Evolutionary conservation across 2,797 vertebrate genomes (phyloP).

Genomic region (Hapalemur alaotrensis): DNA sequence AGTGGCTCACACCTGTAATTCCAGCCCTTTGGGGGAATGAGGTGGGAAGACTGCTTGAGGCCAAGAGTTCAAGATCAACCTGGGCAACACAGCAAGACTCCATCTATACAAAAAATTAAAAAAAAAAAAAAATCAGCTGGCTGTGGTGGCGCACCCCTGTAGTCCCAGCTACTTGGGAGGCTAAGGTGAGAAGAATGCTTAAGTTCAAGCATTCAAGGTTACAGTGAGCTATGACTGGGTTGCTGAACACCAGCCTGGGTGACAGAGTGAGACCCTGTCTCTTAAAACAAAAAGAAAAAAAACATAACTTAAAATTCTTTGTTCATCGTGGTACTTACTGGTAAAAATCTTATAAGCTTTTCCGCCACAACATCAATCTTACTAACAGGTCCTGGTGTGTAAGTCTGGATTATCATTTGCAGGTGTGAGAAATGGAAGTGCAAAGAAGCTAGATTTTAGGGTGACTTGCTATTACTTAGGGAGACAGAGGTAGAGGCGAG

Average conservation of each 20-base stretch:
- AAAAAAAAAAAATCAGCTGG: not conserved
- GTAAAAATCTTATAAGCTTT: not conserved
- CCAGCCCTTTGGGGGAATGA: not conserved
- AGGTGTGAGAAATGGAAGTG: not conserved
- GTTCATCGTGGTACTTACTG: not conserved
- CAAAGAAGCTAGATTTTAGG: not conserved
- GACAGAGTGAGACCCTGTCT: not conserved
- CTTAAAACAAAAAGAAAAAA: not conserved
- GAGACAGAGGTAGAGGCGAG: not conserved
- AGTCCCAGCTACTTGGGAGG: not conserved
- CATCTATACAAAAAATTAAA: not conserved
- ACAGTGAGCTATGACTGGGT: not conserved
- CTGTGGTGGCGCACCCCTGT: not conserved
- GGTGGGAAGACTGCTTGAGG: not conserved
- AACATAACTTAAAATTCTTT: not conserved
- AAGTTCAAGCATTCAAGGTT: not conserved
- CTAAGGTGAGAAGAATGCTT: not conserved
- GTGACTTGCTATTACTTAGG: not conserved
- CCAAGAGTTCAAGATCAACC: not conserved
- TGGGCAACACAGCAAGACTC: not conserved
- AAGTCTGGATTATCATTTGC: not conserved
- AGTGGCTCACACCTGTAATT: not conserved
- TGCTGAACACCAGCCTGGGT: not conserved
- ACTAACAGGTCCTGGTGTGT: not conserved
- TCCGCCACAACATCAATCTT: not conserved